These are phyloP conservation scores for Scopus umbretta DNA, from an alignment of 2,113 vertebrate genomes.

Conservation along the genomic window DNA sequence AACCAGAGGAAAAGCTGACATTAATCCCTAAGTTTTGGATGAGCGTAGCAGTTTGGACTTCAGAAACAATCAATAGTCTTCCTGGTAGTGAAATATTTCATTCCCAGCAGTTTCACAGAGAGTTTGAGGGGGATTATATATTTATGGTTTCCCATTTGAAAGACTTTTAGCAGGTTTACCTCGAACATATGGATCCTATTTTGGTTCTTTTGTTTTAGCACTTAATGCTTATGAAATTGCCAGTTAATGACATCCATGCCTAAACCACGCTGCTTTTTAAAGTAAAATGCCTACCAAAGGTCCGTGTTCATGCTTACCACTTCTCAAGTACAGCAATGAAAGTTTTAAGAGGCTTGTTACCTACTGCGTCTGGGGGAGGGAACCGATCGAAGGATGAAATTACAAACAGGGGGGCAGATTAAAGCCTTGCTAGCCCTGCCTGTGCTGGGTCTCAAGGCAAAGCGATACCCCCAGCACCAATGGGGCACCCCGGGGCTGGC, in stretches of 20 bases:
- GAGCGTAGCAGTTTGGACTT: background rate
- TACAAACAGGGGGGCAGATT: background rate
- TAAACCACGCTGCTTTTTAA: slow-evolving; percentile 23
- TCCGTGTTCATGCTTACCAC: background rate
- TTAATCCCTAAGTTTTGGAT: background rate
- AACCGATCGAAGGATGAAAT: background rate
- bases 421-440: background rate
- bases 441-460: background rate
- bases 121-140: slow-evolving; percentile 14
- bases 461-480: accelerated
- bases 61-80: background rate
- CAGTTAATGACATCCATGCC: slow-evolving; percentile 65
- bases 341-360: slow-evolving; percentile 4
- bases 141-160: slow-evolving; percentile 48
- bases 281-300: background rate
- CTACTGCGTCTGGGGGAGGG: background rate
- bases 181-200: slow-evolving; percentile 52
- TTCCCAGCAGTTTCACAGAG: background rate
- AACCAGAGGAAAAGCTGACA: background rate
- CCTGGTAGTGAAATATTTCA: background rate
- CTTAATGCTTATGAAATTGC: slow-evolving; percentile 63
- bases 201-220: slow-evolving; percentile 56
- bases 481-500: background rate
- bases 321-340: slow-evolving; percentile 9
- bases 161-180: slow-evolving; percentile 59